Evolutionary conservation across 35 echinoderm and acorn worm genomes (phyloP).

Genomic region (Heliocidaris erythrogramma): DNA sequence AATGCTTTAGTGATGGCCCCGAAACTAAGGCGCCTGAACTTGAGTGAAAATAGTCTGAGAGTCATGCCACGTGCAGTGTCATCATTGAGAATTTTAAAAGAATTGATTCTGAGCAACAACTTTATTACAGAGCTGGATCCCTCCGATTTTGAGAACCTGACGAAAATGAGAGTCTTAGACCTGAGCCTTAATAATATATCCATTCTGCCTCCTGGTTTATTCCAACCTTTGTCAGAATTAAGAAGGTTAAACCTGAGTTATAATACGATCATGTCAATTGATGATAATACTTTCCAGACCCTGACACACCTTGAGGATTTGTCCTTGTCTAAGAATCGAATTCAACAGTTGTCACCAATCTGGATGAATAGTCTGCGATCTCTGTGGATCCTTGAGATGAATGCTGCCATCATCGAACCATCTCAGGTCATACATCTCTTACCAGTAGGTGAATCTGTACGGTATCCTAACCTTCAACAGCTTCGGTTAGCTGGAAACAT

Average conservation of each 20-base stretch:
- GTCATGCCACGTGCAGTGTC: constrained; percentile 47
- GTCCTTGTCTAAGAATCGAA: constrained; percentile 42
- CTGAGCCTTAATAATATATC: constrained; percentile 44
- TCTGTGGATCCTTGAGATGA: constrained; percentile 62
- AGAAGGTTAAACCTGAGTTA: constrained; percentile 50
- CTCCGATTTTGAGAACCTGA: constrained; percentile 50
- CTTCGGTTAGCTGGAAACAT: constrained; percentile 30
- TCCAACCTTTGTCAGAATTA: constrained; percentile 40
- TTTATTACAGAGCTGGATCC: constrained; percentile 15
- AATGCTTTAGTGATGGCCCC: constrained; percentile 45
- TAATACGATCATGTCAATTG: constrained; percentile 46
- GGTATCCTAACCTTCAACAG: constrained; percentile 38
- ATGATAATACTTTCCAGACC: constrained; percentile 26
- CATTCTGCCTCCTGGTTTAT: constrained; percentile 39
- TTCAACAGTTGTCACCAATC: constrained; percentile 15
- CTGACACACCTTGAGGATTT: constrained; percentile 57
- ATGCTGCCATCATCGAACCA: background rate
- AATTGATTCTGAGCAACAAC: constrained; percentile 55
- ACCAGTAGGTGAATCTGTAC: background rate
- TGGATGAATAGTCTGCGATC: constrained; percentile 55
- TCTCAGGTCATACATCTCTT: background rate
- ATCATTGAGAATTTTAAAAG: constrained; percentile 25
- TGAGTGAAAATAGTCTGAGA: constrained; percentile 51
- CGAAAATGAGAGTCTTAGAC: constrained; percentile 52
- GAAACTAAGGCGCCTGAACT: constrained; percentile 55